Percentiles rank a stretch among this genome's conserved stretches.
Evolutionary conservation across 2,113 vertebrate genomes (phyloP).

Genomic region (Forbesichthys papilliferus): DNA sequence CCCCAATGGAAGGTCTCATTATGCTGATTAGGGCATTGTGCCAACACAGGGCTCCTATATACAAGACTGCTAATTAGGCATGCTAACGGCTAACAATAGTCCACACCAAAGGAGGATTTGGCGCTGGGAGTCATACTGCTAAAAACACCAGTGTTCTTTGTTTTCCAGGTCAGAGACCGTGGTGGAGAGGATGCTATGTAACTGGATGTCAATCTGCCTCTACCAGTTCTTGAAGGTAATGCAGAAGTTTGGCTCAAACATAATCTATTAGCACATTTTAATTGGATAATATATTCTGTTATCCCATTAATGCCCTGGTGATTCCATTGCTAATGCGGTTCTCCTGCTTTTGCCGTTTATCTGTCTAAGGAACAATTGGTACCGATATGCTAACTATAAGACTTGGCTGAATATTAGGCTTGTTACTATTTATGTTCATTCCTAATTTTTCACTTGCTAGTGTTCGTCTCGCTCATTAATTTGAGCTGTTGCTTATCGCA

Average conservation of each 20-base stretch:
- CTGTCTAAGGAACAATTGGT: neutral
- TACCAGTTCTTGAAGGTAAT: slow-evolving; percentile 97
- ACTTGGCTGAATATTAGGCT: too few species aligned
- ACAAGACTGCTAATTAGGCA: slow-evolving; percentile 71
- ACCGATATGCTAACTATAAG: too few species aligned
- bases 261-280: neutral
- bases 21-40: slow-evolving; percentile 69
- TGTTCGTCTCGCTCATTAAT: slow-evolving; percentile 35
- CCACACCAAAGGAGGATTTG: slow-evolving; percentile 45
- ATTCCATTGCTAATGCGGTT: neutral
- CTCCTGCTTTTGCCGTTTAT: neutral
- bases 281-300: neutral
- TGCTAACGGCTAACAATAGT: slow-evolving; percentile 58
- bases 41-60: slow-evolving; percentile 55
- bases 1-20: slow-evolving; percentile 66
- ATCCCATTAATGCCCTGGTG: too few species aligned
- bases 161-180: slow-evolving; percentile 91
- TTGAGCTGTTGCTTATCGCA: slow-evolving; percentile 1
- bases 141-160: slow-evolving; percentile 39
- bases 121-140: slow-evolving; percentile 46
- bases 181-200: slow-evolving; percentile 98
- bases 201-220: slow-evolving; percentile 99
- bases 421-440: too few species aligned
- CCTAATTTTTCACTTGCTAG: neutral
- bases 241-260: neutral